phyloP scores from a whole-genome alignment of 2,888 invertebrate genomes.

The Plagodis dolabraria region DNA sequence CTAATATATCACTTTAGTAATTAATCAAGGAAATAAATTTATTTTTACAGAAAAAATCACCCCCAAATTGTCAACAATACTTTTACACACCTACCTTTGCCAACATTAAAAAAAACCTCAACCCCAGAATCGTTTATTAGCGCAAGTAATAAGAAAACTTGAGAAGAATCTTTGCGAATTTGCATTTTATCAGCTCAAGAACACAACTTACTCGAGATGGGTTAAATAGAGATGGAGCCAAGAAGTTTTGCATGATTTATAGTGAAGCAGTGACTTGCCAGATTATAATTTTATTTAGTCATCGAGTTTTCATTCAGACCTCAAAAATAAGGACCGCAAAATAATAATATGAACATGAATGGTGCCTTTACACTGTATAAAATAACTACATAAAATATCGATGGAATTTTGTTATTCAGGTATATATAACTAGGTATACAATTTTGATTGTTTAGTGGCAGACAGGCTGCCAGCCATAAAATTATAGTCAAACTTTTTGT shows the following conservation, averaged over 20 bases:
- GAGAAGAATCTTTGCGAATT: slow-evolving; percentile 74
- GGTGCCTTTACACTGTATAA: too few species aligned
- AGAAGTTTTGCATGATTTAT: slow-evolving; percentile 27
- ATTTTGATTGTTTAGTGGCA: too few species aligned
- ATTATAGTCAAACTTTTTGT: too few species aligned
- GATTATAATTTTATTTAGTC: slow-evolving; percentile 2
- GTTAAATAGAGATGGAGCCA: slow-evolving; percentile 39
- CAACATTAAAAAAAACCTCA: slow-evolving; percentile 27
- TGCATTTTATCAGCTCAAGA: slow-evolving; percentile 81
- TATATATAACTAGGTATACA: too few species aligned
- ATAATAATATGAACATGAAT: neutral
- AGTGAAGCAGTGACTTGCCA: slow-evolving; percentile 9
- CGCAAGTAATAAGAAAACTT: slow-evolving; percentile 81
- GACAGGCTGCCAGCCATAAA: too few species aligned
- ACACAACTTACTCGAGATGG: slow-evolving; percentile 68
- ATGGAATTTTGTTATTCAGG: too few species aligned
- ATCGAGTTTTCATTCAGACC: neutral
- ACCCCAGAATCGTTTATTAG: slow-evolving; percentile 71
- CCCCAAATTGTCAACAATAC: slow-evolving; percentile 1
- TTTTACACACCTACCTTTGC: slow-evolving; percentile 3
- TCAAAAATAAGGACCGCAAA: neutral
- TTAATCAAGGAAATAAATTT: too few species aligned
- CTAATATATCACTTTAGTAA: too few species aligned
- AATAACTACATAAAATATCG: too few species aligned
- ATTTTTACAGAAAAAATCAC: too few species aligned